These are phyloP conservation scores for Ptilonorhynchus violaceus DNA, from an alignment of 2,113 vertebrate species.

Conservation along the genomic window DNA sequence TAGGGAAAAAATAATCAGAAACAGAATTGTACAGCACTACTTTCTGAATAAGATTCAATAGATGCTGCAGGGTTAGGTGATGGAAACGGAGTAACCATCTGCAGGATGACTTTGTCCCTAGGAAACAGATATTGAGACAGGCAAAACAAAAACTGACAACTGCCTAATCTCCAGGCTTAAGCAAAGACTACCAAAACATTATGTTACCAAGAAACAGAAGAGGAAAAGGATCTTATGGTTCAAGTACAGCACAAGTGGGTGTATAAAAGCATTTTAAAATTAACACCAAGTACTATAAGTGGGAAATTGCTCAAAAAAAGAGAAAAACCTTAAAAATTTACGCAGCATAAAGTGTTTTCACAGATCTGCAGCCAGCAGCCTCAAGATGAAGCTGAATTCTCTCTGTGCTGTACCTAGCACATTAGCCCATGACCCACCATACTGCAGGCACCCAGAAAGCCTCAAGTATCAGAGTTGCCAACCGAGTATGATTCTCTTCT, in stretches of 20 bases:
- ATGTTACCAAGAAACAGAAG: conserved; percentile 25
- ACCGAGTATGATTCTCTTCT: neutral
- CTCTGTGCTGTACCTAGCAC: neutral
- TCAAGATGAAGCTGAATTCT: neutral
- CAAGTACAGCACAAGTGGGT: neutral
- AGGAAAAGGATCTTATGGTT: neutral
- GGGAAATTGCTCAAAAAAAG: neutral
- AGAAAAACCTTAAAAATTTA: neutral
- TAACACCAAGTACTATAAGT: neutral
- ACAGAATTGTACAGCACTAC: neutral
- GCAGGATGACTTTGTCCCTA: conserved; percentile 33
- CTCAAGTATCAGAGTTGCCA: neutral
- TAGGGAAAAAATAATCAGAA: neutral
- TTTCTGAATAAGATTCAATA: neutral
- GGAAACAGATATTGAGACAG: conserved; percentile 14
- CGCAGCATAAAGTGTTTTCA: neutral
- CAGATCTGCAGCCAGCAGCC: neutral
- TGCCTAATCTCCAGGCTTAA: conserved; percentile 30
- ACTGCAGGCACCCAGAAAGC: neutral
- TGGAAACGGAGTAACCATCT: conserved; percentile 14
- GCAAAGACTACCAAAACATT: conserved; percentile 48
- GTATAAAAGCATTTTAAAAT: neutral
- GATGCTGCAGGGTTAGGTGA: neutral
- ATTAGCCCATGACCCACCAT: neutral
- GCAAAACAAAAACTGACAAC: conserved; percentile 53